phyloP scores from a whole-genome alignment of 2,797 vertebrate species.

The Botia almorhae region DNA sequence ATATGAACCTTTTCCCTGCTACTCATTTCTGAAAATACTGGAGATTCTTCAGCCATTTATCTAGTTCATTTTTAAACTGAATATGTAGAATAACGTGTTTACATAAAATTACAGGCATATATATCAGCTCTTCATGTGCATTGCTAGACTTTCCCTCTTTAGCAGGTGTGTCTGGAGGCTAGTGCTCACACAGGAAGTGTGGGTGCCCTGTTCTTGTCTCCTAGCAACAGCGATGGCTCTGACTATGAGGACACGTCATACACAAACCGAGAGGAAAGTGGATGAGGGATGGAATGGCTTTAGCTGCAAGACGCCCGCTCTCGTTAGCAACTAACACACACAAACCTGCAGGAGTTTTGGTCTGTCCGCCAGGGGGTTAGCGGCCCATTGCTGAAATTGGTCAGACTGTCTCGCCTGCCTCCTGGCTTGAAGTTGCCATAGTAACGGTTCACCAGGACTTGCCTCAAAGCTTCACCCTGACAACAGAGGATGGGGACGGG shows the following conservation, averaged over 20 bases:
- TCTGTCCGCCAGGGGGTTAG: constrained; percentile 74
- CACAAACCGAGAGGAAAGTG: constrained; percentile 5
- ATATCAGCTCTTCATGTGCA: neutral
- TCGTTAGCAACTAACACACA: constrained; percentile 8
- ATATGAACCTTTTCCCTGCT: no score
- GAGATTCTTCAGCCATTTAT: no score
- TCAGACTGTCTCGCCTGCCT: constrained; percentile 91
- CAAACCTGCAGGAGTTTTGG: constrained; percentile 80
- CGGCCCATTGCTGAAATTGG: constrained; percentile 90
- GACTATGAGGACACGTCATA: constrained; percentile 31
- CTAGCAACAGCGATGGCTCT: constrained; percentile 72
- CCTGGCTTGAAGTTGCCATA: constrained; percentile 90
- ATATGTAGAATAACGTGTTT: neutral
- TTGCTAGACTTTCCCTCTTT: constrained; percentile 34
- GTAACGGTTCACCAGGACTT: constrained; percentile 97
- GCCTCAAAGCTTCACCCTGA: constrained; percentile 94
- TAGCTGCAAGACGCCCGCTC: no score
- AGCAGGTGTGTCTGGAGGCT: constrained; percentile 73
- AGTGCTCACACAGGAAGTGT: constrained; percentile 69
- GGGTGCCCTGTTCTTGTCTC: constrained; percentile 64
- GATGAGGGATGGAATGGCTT: neutral
- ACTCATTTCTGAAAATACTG: no score
- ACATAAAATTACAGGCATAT: neutral
- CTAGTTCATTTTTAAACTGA: neutral
- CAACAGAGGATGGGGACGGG: constrained; percentile 11